Evolutionary conservation across 2,797 vertebrate genomes (phyloP), one percentile per base, ranked within the genome.

Genomic region (Otolemur crassicaudatus): DNA sequence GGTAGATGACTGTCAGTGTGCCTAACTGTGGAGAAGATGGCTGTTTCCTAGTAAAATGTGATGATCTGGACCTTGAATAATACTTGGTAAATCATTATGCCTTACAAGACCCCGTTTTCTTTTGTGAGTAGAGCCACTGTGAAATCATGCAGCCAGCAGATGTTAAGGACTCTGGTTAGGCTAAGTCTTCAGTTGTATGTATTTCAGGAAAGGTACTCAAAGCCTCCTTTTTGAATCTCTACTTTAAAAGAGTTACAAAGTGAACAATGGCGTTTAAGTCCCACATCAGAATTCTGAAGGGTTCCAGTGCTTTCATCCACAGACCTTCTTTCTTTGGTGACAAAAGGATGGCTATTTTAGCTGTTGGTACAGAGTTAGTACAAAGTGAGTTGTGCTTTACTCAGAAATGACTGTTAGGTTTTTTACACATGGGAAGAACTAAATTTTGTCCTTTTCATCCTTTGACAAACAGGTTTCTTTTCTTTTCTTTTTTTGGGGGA

Each of bases 11-110:
- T 97, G 56, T 82, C 17, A 10, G 27, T 58, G 27, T 58, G 90
- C 88, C 88, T 43, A 67, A 83, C 53, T 49, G 76, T 46, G 81
- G 73, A 85, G 43, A 84, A 92, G 94, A 94, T 91, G 56, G 75
- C 97, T 96, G 83, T 94, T 95, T 97, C 56, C 72, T 53, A 46
- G 70, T 3, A 72, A 81, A 91, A 85, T 60, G 22, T 16, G 46
- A 37, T 87, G 11, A 40, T 93, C 46, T 73, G 65, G 10, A 69
- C 60, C 80, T 80, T 37, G 69, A 86, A 70, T n/a, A 60, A 76
- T 61, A 37, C 37, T 67, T 72, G 58, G 31, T 43, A 49, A 92
- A 16, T 89, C 53, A 5, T 46, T 67, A 29, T 16, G 40, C 17
- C 73, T 58, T 56, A 56, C 10, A 80, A 87, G 63, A 43, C 5